phyloP scores from a whole-genome alignment of 2,797 vertebrate genomes.

The Silurus aristotelis region DNA sequence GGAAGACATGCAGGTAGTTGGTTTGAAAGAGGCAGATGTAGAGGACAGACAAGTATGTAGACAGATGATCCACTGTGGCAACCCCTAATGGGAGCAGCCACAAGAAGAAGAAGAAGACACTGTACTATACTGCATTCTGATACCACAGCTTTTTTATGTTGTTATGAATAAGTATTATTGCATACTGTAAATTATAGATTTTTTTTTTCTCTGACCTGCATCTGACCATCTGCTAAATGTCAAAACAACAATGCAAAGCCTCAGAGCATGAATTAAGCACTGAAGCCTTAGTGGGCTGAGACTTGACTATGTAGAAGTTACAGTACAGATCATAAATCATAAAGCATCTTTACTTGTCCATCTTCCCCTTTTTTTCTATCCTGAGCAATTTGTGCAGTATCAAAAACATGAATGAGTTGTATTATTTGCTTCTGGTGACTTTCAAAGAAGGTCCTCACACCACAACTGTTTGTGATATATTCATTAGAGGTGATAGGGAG shows the following conservation, averaged over 20 bases:
- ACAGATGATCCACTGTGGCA: too few relatives aligned
- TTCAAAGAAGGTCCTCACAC: neutral
- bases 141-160: conserved; percentile 38
- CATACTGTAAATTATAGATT: conserved; percentile 50
- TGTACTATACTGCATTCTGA: conserved; percentile 5
- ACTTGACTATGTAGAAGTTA: neutral
- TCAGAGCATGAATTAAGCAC: conserved; percentile 29
- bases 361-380: neutral
- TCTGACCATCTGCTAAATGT: conserved; percentile 49
- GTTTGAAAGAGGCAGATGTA: too few relatives aligned
- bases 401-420: too few relatives aligned
- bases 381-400: neutral
- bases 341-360: neutral
- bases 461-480: too few relatives aligned
- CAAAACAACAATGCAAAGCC: conserved; percentile 45
- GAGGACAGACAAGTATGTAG: too few relatives aligned
- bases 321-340: neutral
- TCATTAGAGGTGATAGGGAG: neutral
- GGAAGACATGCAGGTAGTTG: too few relatives aligned
- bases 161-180: conserved; percentile 42
- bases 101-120: too few relatives aligned
- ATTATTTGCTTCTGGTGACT: neutral
- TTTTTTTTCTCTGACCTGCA: conserved; percentile 27
- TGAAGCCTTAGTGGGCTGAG: neutral
- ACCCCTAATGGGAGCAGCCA: too few relatives aligned